These are phyloP conservation scores for Enteromius thamalakanensis DNA, from an alignment of 2,797 vertebrate species.

Conservation along the genomic window DNA sequence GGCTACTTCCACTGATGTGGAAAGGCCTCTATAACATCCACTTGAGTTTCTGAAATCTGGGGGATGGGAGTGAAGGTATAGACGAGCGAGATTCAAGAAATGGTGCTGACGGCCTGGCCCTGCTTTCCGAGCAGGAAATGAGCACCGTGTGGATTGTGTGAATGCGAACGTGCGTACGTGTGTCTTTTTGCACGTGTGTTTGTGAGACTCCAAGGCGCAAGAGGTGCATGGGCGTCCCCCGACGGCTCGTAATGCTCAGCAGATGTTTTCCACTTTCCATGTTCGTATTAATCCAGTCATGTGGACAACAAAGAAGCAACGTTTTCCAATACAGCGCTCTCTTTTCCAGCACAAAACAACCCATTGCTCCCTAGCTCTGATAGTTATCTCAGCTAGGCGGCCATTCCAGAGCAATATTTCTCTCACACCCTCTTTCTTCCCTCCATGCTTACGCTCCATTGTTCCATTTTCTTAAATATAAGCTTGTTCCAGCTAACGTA, in stretches of 20 bases:
- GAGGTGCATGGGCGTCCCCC: constrained; percentile 59
- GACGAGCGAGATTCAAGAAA: constrained; percentile 22
- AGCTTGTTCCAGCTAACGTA: background rate
- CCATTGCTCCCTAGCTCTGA: constrained; percentile 18
- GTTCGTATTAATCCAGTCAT: constrained; percentile 59
- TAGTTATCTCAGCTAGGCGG: constrained; percentile 31
- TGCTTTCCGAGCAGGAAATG: constrained; percentile 55
- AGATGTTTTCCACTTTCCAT: constrained; percentile 66
- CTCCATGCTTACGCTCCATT: constrained; percentile 1
- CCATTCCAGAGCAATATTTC: constrained; percentile 26
- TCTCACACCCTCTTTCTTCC: constrained; percentile 14
- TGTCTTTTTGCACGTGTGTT: constrained; percentile 34
- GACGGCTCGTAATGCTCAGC: constrained; percentile 61
- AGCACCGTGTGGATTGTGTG: constrained; percentile 50
- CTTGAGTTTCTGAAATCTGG: constrained; percentile 32
- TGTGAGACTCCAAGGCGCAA: constrained; percentile 41
- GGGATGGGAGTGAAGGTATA: constrained; percentile 24
- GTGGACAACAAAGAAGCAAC: constrained; percentile 48
- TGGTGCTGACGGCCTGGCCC: constrained; percentile 46
- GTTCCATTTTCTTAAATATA: constrained; percentile 21
- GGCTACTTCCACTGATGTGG: background rate
- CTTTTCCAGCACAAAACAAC: constrained; percentile 14
- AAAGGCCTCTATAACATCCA: background rate
- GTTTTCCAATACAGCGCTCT: constrained; percentile 47
- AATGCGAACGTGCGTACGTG: constrained; percentile 27